Base-by-base conservation (phyloP, 1,140 invertebrate genomes). In the Phocides pigmalion region DNA sequence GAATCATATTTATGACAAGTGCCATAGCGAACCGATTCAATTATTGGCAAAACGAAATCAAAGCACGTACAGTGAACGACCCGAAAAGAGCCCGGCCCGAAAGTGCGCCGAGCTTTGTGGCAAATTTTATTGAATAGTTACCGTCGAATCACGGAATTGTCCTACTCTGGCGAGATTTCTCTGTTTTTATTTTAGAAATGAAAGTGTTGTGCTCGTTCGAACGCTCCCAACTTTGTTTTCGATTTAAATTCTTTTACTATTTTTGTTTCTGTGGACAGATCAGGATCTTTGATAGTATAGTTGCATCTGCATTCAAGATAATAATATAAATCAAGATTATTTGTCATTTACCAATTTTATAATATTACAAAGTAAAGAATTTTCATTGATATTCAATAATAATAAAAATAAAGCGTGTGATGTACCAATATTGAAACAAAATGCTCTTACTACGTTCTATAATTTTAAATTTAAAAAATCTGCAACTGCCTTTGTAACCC, bases 81-180 rank as follows among this genome's bases (percentile, higher is more conserved):
- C 75, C 66, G 56, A 76, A 79, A 79, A 62, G 42, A 56, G 25
- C 22, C 35, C 15, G 16, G 25, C 62, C 53, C 49, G 42, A 41
- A 64, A 58, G 44, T 64, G 64, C 53, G 42, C 62, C 62, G 42
- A 68, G 62, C 22, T 67, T 68, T 76, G 66, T 74, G 62, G 68
- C 67, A 67, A 66, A 77, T 74, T 76, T 72, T 75, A 76, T 78
- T 81, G 68, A 73, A 74, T 71, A 70, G 65, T 68, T 63, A 66
- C 66, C 59, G 66, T 58, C 64, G 68, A 47, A 79, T 78, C 74
- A 76, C 74, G 72, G 70, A 80, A 80, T 76, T 81, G 70, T 76
- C 73, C 73, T 74, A 79, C 77, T 80, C 67, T 37, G 50, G 39
- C 17, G 35, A 74, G 72, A 81, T 84, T 81, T 82, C 79, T 68